Base-by-base conservation (phyloP, 1,140 invertebrate species). In the Drosophila melanica region DNA sequence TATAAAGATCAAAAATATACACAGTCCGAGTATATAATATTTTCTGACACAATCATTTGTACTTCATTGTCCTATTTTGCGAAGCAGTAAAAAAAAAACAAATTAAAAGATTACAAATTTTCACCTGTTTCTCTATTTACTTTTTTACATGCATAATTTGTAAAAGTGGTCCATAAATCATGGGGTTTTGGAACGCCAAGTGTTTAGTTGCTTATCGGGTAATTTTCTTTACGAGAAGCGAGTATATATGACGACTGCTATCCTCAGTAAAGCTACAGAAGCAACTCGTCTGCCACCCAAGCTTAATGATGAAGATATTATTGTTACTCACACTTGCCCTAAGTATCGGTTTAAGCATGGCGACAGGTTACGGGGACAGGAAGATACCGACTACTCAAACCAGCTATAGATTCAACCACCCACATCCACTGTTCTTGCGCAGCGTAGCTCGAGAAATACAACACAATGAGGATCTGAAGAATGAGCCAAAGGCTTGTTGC, bases 251-350 rank as follows among this genome's bases (percentile, higher is more conserved):
- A 11, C 45, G 20, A 35, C 16, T 0, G 39, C 45, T 9, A 4
- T 2, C 9, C 7, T 48, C 7, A 7, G 23, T 9, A 42, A 7
- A 23, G 35, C 58, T 71, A 71, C 82, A 86, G 70, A 72, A 66
- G 23, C 65, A 59, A 20, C 37, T 64, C 55, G 65, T 53, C 51
- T 44, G 57, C 20, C 75, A 72, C 42, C 7, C 37, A 51, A 86
- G 45, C 41, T 18, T 23, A 68, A 66, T 12, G 41, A 82, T 82
- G 80, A 82, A 84, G 53, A 59, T 79, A 39, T 47, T 76, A 23
- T 23, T 70, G 7, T 23, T 81, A 27, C 62, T 57, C 51, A 57
- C 65, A 20, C 45, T 87, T 11, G 11, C 81, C 44, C 35, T 86
- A 12, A 60, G 67, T 53, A 47, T 86, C 16, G 55, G 63, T 58